phyloP scores from a whole-genome alignment of 2,797 vertebrate genomes.

The Acestrorhynchus altus region DNA sequence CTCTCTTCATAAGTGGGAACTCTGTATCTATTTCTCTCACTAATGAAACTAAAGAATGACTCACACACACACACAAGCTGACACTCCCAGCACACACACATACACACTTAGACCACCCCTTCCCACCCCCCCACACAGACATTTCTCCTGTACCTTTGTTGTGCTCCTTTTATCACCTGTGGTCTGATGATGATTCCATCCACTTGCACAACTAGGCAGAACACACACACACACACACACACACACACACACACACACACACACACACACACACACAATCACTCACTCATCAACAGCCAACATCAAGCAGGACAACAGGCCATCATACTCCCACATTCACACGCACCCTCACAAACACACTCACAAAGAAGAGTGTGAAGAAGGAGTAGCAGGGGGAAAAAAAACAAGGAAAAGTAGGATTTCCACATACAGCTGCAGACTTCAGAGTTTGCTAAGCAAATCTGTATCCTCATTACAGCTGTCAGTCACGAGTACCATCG shows the following conservation, averaged over 20 bases:
- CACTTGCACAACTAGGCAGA: slow-evolving; percentile 52
- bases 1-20: slow-evolving; percentile 27
- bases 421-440: slow-evolving; percentile 6
- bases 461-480: neutral
- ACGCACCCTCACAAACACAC: neutral
- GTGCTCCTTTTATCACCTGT: slow-evolving; percentile 61
- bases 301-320: slow-evolving; percentile 20
- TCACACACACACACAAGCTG: slow-evolving; percentile 30
- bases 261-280: no score
- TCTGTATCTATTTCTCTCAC: slow-evolving; percentile 26
- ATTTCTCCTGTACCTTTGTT: slow-evolving; percentile 40
- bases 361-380: neutral
- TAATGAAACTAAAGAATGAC: slow-evolving; percentile 53
- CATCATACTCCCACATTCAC: slow-evolving; percentile 22
- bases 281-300: slow-evolving; percentile 29
- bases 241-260: slow-evolving; percentile 29
- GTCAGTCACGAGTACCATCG: slow-evolving; percentile 6
- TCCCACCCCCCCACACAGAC: slow-evolving; percentile 41
- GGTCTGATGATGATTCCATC: slow-evolving; percentile 63
- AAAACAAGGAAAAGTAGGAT: neutral
- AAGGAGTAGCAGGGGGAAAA: neutral
- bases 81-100: slow-evolving; percentile 5
- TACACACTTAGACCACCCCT: slow-evolving; percentile 50
- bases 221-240: slow-evolving; percentile 28
- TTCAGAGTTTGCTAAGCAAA: slow-evolving; percentile 6